Evolutionary conservation across 2,797 vertebrate species (phyloP).

Genomic region (Notolepis coatsorum): DNA sequence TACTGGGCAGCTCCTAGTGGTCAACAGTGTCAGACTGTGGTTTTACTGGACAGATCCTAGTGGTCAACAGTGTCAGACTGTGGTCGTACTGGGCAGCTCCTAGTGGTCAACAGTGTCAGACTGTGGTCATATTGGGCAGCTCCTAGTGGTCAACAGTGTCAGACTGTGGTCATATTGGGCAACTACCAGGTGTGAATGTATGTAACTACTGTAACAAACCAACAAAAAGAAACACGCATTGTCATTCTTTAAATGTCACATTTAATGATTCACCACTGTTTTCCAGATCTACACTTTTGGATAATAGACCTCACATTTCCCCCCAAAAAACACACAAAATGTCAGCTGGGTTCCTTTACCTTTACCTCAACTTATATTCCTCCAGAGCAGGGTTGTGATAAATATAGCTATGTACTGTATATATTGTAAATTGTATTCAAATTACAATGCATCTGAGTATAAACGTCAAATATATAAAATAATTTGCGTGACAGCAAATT

Average conservation of each 20-base stretch:
- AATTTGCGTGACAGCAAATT: conserved; percentile 68
- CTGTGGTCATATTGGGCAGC: too few species aligned
- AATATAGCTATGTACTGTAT: conserved; percentile 57
- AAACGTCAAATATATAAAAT: conserved; percentile 84
- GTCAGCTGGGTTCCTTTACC: conserved; percentile 75
- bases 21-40: too few species aligned
- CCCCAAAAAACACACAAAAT: conserved; percentile 81
- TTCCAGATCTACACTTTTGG: conserved; percentile 90
- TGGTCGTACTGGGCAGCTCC: too few species aligned
- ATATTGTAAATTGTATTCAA: conserved; percentile 75
- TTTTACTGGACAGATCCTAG: too few species aligned
- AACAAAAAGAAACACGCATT: conserved; percentile 22
- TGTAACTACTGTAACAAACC: too few species aligned
- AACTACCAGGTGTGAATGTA: too few species aligned
- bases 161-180: too few species aligned
- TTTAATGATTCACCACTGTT: conserved; percentile 95
- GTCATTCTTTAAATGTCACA: conserved; percentile 86
- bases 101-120: too few species aligned
- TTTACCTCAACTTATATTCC: conserved; percentile 54
- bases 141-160: too few species aligned
- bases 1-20: too few species aligned
- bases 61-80: too few species aligned
- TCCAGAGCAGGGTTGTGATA: conserved; percentile 61
- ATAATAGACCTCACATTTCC: conserved; percentile 87
- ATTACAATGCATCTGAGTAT: conserved; percentile 81